phyloP scores from a whole-genome alignment of 2,113 vertebrate species.

The Bothrops jararaca region DNA sequence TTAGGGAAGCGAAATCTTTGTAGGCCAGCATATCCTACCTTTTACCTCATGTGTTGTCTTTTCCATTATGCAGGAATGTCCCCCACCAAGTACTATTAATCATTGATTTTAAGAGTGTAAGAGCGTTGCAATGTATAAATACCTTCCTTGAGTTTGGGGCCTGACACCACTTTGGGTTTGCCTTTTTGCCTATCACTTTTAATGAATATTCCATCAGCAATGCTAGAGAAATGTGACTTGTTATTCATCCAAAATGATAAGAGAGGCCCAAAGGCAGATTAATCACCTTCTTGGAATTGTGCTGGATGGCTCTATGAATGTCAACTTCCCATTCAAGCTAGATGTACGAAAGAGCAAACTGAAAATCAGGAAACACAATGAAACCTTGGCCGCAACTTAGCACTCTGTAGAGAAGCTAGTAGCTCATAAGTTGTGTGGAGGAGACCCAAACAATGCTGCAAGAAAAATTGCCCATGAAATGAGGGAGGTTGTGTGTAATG shows the following conservation, averaged over 20 bases:
- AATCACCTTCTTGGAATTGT: conserved; percentile 17
- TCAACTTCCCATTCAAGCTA: rapidly evolving
- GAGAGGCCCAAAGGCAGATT: conserved; percentile 11
- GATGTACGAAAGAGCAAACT: neutral
- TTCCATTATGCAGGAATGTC: neutral
- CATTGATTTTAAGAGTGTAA: neutral
- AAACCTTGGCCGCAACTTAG: conserved; percentile 7
- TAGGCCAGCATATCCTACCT: neutral
- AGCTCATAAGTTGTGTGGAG: neutral
- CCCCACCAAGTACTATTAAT: conserved; percentile 7
- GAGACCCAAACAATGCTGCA: neutral
- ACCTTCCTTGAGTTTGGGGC: neutral
- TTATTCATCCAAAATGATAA: neutral
- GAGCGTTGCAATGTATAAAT: neutral
- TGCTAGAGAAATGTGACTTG: conserved; percentile 6
- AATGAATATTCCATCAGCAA: conserved; percentile 25
- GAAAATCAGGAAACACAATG: conserved; percentile 24
- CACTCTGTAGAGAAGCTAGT: neutral
- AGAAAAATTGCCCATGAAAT: neutral
- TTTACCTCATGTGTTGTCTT: neutral
- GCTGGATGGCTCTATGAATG: neutral
- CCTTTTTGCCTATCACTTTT: conserved; percentile 2
- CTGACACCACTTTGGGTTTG: neutral
- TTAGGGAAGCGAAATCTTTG: too few relatives aligned
- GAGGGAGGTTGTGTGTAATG: neutral